phyloP scores from a whole-genome alignment of 2,113 vertebrate species.

The Ailuropoda melanoleuca region DNA sequence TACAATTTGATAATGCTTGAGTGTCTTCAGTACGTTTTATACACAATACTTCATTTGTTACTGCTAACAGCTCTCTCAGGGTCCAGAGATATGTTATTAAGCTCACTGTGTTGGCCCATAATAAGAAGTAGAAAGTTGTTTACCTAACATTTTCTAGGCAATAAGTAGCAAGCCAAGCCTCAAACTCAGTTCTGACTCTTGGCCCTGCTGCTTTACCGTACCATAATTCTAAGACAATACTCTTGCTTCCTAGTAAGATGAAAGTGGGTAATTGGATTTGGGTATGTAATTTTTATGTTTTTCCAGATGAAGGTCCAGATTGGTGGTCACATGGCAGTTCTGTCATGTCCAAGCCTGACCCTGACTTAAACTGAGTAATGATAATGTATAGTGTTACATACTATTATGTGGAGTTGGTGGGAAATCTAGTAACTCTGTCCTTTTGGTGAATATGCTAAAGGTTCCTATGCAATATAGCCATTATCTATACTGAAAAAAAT shows the following conservation, averaged over 20 bases:
- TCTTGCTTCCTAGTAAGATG: neutral
- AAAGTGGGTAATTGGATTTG: neutral
- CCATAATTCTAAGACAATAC: neutral
- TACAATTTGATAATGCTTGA: neutral
- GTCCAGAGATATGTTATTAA: neutral
- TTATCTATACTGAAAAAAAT: neutral
- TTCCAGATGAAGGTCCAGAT: neutral
- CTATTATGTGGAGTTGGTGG: neutral
- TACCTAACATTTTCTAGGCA: neutral
- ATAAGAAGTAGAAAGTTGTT: neutral
- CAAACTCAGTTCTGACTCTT: neutral
- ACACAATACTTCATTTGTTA: neutral
- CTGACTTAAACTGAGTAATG: neutral
- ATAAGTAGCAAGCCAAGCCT: neutral
- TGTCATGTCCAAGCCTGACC: no score
- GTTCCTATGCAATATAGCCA: neutral
- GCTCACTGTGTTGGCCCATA: neutral
- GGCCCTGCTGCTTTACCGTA: neutral
- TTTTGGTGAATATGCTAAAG: neutral
- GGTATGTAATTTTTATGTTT: neutral
- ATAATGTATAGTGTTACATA: neutral
- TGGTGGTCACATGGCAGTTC: neutral
- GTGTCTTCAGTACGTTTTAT: neutral
- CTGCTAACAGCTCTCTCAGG: neutral
- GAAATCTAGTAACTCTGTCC: neutral